A percentile compares a stretch with the other conserved stretches of the same genome.
phyloP scores from a whole-genome alignment of 2,113 vertebrate genomes.

The Malaclemys terrapin region DNA sequence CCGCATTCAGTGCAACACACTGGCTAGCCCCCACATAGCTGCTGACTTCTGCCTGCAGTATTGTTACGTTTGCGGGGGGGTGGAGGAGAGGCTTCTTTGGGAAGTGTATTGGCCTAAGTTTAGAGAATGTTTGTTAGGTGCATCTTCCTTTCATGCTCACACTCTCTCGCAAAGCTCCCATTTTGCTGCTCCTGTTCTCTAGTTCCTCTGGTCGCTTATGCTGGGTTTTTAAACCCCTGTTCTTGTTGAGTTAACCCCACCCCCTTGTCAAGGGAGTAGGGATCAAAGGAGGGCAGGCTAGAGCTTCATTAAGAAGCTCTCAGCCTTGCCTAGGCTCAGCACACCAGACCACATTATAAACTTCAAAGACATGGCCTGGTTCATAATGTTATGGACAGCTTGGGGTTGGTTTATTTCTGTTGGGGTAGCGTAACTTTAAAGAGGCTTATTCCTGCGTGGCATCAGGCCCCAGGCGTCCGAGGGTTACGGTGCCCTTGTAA shows the following conservation, averaged over 20 bases:
- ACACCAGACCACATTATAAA: not conserved
- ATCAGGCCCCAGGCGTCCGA: not conserved
- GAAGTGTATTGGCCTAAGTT: too few relatives aligned
- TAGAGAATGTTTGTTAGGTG: too few relatives aligned
- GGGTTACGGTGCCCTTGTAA: not conserved
- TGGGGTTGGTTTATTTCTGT: too few relatives aligned
- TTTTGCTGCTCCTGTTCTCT: too few relatives aligned
- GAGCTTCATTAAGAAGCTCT: not conserved
- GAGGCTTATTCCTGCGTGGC: too few relatives aligned
- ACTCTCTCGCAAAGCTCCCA: not conserved
- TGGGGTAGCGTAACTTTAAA: too few relatives aligned
- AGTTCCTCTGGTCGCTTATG: too few relatives aligned
- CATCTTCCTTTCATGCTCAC: not conserved
- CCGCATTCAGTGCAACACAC: too few relatives aligned
- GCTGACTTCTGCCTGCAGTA: not conserved
- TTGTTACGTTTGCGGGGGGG: too few relatives aligned
- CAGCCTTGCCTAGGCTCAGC: not conserved
- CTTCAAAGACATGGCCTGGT: too few relatives aligned
- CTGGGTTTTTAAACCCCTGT: not conserved
- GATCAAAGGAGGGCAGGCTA: not conserved
- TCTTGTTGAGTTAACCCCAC: not conserved
- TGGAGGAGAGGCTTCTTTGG: too few relatives aligned
- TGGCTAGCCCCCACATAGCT: not conserved
- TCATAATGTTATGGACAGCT: too few relatives aligned
- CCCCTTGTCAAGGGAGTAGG: not conserved